Percentiles rank a stretch among this genome's conserved stretches.
Evolutionary conservation across 2,888 invertebrate genomes (phyloP).

Genomic region (Pterostichus niger): DNA sequence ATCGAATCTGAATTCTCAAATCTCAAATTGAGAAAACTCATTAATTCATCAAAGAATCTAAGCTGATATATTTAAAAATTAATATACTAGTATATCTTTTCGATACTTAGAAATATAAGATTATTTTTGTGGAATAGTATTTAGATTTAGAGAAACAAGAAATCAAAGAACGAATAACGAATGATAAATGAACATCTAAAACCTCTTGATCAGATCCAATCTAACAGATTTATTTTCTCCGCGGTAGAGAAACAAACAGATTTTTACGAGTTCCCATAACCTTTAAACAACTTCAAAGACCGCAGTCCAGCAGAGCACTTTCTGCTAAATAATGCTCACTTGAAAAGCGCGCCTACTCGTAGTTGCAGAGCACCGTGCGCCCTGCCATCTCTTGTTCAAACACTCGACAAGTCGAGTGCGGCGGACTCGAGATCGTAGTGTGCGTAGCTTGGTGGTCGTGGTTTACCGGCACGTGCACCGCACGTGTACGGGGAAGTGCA

Average conservation of each 20-base stretch:
- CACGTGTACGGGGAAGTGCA: slow-evolving; percentile 20
- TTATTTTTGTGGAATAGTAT: background rate
- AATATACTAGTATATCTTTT: too few species aligned
- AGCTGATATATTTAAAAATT: too few species aligned
- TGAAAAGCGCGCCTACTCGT: slow-evolving; percentile 27
- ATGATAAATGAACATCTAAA: background rate
- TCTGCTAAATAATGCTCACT: slow-evolving; percentile 47
- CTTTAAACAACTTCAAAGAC: slow-evolving; percentile 18
- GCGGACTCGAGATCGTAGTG: slow-evolving; percentile 4
- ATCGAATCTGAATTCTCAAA: too few species aligned
- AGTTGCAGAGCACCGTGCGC: too few species aligned
- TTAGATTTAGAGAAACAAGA: background rate
- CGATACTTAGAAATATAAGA: too few species aligned
- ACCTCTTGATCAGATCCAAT: slow-evolving; percentile 12
- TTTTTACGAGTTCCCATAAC: slow-evolving; percentile 56
- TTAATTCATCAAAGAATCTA: too few species aligned
- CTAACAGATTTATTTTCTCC: slow-evolving; percentile 35
- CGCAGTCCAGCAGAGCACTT: background rate
- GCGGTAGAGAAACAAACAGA: slow-evolving; percentile 41
- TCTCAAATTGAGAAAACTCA: too few species aligned
- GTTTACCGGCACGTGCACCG: slow-evolving; percentile 14
- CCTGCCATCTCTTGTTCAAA: slow-evolving; percentile 48
- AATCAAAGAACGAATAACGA: slow-evolving; percentile 2
- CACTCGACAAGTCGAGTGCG: slow-evolving; percentile 28
- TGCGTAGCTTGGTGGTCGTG: slow-evolving; percentile 27